Evolutionary conservation across 2,888 invertebrate species (phyloP).

Genomic region (Melieria picta): DNA sequence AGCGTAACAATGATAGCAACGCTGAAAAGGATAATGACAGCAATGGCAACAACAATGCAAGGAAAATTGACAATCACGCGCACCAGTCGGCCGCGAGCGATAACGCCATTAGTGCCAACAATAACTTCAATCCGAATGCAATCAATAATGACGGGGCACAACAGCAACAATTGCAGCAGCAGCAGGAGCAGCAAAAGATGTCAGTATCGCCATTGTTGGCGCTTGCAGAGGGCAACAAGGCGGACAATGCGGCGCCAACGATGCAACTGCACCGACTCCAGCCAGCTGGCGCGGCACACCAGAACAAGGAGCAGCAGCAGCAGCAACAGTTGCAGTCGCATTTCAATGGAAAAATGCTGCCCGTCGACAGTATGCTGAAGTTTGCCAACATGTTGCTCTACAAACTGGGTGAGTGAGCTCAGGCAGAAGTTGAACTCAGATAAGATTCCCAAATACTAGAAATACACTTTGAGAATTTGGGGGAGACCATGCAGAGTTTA

Average conservation of each 20-base stretch:
- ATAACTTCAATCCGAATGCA: too few species aligned
- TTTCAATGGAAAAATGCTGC: conserved; percentile 26
- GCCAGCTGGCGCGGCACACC: background rate
- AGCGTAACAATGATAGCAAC: background rate
- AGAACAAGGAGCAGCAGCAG: background rate
- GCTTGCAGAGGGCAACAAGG: background rate
- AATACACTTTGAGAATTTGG: too few species aligned
- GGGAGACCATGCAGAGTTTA: too few species aligned
- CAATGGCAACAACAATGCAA: too few species aligned
- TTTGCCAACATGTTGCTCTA: conserved; percentile 43
- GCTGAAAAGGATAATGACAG: too few species aligned
- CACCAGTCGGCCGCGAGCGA: too few species aligned
- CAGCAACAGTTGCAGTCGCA: conserved; percentile 22
- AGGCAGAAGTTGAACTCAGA: too few species aligned
- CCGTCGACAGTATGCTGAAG: conserved; percentile 40
- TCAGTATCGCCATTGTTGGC: background rate
- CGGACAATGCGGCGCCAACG: conserved; percentile 2
- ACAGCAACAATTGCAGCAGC: too few species aligned
- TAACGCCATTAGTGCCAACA: too few species aligned
- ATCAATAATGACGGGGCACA: too few species aligned
- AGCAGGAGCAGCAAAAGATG: background rate
- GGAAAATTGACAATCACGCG: too few species aligned
- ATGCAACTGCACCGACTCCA: background rate
- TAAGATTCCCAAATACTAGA: too few species aligned
- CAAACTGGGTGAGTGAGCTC: conserved; percentile 29